Base-by-base conservation (phyloP, 2,888 invertebrate genomes). In the Timandra comae region DNA sequence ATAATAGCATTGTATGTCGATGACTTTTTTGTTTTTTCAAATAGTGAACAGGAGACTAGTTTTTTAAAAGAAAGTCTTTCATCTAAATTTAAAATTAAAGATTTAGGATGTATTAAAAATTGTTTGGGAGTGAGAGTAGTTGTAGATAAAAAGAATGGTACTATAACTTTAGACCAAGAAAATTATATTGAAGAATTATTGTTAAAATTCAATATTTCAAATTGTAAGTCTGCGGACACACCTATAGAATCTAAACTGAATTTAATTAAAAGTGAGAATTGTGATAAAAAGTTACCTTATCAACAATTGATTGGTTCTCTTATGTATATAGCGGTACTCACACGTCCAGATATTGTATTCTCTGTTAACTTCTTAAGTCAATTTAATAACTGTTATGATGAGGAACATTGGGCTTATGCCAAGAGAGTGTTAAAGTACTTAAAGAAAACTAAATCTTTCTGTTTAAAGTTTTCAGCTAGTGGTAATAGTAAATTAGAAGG, bases 381-480 rank as follows among this genome's bases (percentile, higher is more conserved):
- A 12, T 47, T 42, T 35, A 38, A 29, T 33, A 38, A 29, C 25
- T 20, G 26, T 16, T 45, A 38, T 35, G 27, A 24, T 21, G 23
- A n/a, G n/a, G n/a, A n/a, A n/a, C n/a, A n/a, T n/a, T n/a, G n/a
- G n/a, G n/a, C n/a, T n/a, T n/a, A n/a, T 3, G 45, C 43, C 4
- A 51, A 51, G 22, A 27, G 43, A 3, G 24, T 46, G 7, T 26
- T 51, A 6, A n/a, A 45, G 1, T 45, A 48, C 35, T 30, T 46
- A 11, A 12, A 23, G 2, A 35, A 35, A 2, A 47, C 49, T 3
- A 27, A 40, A 16, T 20, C 30, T 30, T 25, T 39, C 24, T n/a
- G 29, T 29, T 28, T 52, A 13, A 5, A 1, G 7, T 35, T 23
- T 28, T 3, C 5, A 3, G 21, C 10, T 10, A 2, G 3, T 20